Base-by-base conservation (phyloP, 2,797 vertebrate genomes). In the Gambusia yucatana region DNA sequence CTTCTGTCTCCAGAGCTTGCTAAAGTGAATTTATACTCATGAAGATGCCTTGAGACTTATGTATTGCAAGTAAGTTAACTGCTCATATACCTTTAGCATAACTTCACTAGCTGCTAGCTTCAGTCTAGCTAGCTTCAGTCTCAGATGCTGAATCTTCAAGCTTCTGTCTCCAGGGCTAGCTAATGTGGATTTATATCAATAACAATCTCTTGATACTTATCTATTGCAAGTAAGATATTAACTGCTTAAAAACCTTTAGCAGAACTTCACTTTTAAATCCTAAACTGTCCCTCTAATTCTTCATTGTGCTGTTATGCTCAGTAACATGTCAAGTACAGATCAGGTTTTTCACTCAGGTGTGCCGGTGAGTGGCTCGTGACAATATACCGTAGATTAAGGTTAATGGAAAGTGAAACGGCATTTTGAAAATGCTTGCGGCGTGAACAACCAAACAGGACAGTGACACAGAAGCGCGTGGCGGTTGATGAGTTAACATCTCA, bases 401-500 rank as follows among this genome's bases (percentile, higher is more conserved):
- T 50, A 67, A 30, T 67, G 70, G 80, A 25, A 86, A 88, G 57
- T 44, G 9, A 63, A 72, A 55, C 73, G 30, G 5, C 22, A 25
- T 72, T 87, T 82, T 79, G 39, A 79, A 73, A 84, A 81, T 90
- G 85, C 83, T 86, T 78, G 79, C 72, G 72, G 59, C 86, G 86
- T 86, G 84, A 87, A 82, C 78, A 86, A 85, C 78, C 77, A 78
- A 83, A 88, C 84, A 71, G 71, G 80, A 89, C 87, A 78, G 65
- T 25, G 30, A 90, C 78, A 78, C 87, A 79, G 73, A 85, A 55
- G 84, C 86, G 86, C 77, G 85, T 71, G 39, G 84, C 84, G 85
- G 87, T 79, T 85, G 82, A 75, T 82, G 88, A 83, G 86, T 33
- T 28, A 75, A 89, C 89, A 90, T 71, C 76, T 86, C 84, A 76